Evolutionary conservation across 2,113 vertebrate genomes (phyloP).

Genomic region (Heterocephalus glaber): DNA sequence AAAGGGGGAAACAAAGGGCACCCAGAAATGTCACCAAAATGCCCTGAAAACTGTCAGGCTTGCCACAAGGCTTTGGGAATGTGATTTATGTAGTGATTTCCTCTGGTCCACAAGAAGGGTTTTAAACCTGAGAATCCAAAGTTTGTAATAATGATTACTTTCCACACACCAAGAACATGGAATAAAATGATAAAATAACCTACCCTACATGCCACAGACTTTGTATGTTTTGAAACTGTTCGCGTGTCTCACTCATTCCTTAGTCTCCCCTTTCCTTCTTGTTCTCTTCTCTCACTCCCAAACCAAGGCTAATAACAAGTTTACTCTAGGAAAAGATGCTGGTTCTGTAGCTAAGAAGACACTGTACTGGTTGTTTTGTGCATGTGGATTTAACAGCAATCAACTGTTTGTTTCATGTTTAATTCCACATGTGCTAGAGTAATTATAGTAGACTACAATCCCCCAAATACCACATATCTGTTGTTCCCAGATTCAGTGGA

Average conservation of each 20-base stretch:
- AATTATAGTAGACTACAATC: slow-evolving; percentile 28
- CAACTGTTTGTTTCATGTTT: slow-evolving; percentile 44
- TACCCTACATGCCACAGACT: neutral
- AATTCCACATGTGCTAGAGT: slow-evolving; percentile 56
- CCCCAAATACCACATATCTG: neutral
- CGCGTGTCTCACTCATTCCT: neutral
- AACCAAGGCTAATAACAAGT: neutral
- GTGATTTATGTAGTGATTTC: slow-evolving; percentile 47
- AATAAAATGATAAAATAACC: neutral
- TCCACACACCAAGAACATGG: neutral
- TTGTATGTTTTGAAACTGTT: slow-evolving; percentile 7
- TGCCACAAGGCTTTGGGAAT: slow-evolving; percentile 38
- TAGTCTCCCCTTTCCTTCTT: neutral
- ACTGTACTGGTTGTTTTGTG: neutral
- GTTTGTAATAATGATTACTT: neutral
- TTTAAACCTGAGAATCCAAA: slow-evolving; percentile 32
- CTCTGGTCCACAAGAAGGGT: neutral
- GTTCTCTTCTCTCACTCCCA: neutral
- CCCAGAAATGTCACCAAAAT: slow-evolving; percentile 78
- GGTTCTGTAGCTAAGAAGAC: slow-evolving; percentile 13
- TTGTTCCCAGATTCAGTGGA: slow-evolving; percentile 17
- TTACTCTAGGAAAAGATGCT: neutral
- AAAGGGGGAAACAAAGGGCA: slow-evolving; percentile 72
- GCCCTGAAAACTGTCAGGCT: slow-evolving; percentile 60
- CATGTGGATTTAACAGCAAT: slow-evolving; percentile 18